Percentiles rank a stretch among this genome's conserved stretches.
Evolutionary conservation across 2,113 vertebrate genomes (phyloP).

Genomic region (Megaceryle torquata): DNA sequence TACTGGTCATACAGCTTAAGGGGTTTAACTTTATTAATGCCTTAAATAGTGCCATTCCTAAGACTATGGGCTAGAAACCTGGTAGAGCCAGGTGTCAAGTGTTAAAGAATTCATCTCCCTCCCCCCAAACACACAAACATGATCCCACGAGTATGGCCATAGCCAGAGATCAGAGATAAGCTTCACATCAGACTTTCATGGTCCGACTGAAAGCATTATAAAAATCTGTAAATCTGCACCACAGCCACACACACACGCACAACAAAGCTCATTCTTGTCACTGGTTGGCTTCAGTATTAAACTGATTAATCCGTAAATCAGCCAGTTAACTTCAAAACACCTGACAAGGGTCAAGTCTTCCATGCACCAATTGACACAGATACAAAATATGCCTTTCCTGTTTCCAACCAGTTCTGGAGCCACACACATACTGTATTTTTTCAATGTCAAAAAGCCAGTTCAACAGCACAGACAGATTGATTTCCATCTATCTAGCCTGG

Average conservation of each 20-base stretch:
- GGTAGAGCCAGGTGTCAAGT: slow-evolving; percentile 24
- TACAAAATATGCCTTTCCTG: slow-evolving; percentile 58
- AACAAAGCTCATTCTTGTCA: slow-evolving; percentile 46
- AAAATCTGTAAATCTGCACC: slow-evolving; percentile 62
- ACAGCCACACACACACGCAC: slow-evolving; percentile 24
- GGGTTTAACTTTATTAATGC: slow-evolving; percentile 13
- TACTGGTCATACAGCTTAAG: not conserved
- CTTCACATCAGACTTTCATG: slow-evolving; percentile 49
- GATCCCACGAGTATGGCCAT: slow-evolving; percentile 14
- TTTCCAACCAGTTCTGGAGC: slow-evolving; percentile 43
- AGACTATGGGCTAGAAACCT: not conserved
- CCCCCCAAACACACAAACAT: slow-evolving; percentile 8
- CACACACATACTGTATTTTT: slow-evolving; percentile 30
- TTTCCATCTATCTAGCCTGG: not conserved
- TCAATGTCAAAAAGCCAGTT: not conserved
- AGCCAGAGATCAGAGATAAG: slow-evolving; percentile 59
- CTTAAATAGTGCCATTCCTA: not conserved
- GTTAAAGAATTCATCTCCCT: slow-evolving; percentile 51
- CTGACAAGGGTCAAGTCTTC: slow-evolving; percentile 59
- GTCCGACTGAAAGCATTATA: slow-evolving; percentile 48
- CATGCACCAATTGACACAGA: slow-evolving; percentile 36
- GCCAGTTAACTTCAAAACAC: slow-evolving; percentile 60
- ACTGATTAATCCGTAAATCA: slow-evolving; percentile 46
- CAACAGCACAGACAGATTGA: not conserved
- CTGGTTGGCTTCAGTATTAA: slow-evolving; percentile 29